phyloP scores from a whole-genome alignment of 1,140 invertebrate species.

The Drosophila azteca region DNA sequence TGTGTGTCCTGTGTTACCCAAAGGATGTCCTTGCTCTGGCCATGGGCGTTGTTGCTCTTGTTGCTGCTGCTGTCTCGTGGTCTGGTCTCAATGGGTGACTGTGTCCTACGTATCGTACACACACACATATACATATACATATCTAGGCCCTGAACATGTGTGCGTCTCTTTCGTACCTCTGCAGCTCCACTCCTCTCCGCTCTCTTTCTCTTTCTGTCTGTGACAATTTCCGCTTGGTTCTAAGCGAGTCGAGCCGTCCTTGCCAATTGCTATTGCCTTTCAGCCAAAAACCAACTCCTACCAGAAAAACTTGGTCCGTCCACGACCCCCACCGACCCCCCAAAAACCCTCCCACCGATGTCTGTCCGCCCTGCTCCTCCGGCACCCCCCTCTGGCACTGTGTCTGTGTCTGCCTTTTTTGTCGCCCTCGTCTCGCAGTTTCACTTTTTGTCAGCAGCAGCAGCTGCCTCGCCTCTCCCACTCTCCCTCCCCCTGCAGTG shows the following conservation, averaged over 20 bases:
- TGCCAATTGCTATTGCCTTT: slow-evolving; percentile 49
- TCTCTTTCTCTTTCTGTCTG: slow-evolving; percentile 46
- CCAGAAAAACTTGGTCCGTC: slow-evolving; percentile 45
- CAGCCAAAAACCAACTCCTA: not conserved
- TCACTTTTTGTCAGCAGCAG: slow-evolving; percentile 68
- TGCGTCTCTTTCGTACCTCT: slow-evolving; percentile 12
- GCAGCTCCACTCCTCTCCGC: no score
- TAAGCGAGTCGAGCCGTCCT: slow-evolving; percentile 48
- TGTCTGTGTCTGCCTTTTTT: slow-evolving; percentile 66
- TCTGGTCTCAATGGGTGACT: slow-evolving; percentile 22
- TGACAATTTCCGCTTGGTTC: slow-evolving; percentile 52
- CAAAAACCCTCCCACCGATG: not conserved
- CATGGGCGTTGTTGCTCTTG: not conserved
- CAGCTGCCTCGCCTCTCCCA: slow-evolving; percentile 38
- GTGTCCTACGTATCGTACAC: slow-evolving; percentile 3
- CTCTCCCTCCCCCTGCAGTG: not conserved
- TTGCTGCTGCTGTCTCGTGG: slow-evolving; percentile 20
- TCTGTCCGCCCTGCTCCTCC: not conserved
- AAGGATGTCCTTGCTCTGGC: slow-evolving; percentile 33
- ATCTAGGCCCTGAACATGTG: slow-evolving; percentile 34
- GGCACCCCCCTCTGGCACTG: slow-evolving; percentile 30
- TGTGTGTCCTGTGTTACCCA: slow-evolving; percentile 2
- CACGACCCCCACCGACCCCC: slow-evolving; percentile 14
- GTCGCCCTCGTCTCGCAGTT: slow-evolving; percentile 68
- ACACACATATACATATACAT: not conserved